These are phyloP conservation scores for Drosophila equinoxialis DNA, from an alignment of 1,140 invertebrate species.

Conservation along the genomic window DNA sequence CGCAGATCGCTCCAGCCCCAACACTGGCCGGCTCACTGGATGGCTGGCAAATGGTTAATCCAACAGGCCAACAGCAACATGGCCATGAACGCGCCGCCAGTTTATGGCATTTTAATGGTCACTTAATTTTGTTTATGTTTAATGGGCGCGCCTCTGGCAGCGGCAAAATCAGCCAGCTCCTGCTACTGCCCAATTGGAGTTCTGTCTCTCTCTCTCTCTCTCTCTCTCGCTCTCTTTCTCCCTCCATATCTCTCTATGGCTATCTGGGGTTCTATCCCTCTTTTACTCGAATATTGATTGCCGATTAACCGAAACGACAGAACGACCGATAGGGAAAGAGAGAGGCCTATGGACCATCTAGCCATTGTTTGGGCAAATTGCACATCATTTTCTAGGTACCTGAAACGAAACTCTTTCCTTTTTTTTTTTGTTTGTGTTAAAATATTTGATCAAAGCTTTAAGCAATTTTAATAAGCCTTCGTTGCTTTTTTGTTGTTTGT, in stretches of 20 bases:
- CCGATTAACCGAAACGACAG: constrained; percentile 71
- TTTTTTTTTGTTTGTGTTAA: background rate
- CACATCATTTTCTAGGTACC: constrained; percentile 64
- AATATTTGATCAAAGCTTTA: constrained; percentile 53
- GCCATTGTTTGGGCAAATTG: constrained; percentile 62
- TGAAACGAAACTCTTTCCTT: background rate
- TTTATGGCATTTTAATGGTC: constrained; percentile 83
- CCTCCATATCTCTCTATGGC: constrained; percentile 13
- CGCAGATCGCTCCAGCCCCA: constrained; percentile 19
- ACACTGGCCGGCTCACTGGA: constrained; percentile 27
- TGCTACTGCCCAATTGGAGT: constrained; percentile 15
- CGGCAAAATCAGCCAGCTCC: constrained; percentile 28
- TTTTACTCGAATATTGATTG: constrained; percentile 65
- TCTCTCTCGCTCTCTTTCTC: constrained; percentile 11
- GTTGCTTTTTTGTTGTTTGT: background rate
- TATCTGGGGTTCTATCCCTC: constrained; percentile 16
- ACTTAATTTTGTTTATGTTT: constrained; percentile 83
- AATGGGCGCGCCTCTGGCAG: constrained; percentile 76
- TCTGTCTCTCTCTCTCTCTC: constrained; percentile 16
- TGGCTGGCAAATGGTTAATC: constrained; percentile 39
- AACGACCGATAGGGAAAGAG: constrained; percentile 32
- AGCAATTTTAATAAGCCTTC: constrained; percentile 57
- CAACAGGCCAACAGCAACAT: constrained; percentile 45
- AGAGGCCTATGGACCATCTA: constrained; percentile 1
- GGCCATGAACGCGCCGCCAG: constrained; percentile 75